Evolutionary conservation across 2,888 invertebrate genomes (phyloP).

Genomic region (Taenaris catops): DNA sequence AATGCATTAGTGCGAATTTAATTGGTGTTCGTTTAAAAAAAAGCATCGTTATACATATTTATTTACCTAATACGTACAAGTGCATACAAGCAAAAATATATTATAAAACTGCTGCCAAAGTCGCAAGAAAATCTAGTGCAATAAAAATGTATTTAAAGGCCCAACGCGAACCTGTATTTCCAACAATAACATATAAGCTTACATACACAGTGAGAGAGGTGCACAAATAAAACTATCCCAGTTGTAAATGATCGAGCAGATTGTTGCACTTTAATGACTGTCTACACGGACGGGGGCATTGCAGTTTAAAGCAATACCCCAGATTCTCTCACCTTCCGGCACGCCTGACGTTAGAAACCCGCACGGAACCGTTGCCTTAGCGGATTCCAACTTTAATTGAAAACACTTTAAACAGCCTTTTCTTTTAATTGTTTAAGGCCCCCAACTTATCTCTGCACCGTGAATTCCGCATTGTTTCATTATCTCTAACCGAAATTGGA

Average conservation of each 20-base stretch:
- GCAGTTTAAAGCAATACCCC: conserved; percentile 46
- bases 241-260: conserved; percentile 41
- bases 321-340: conserved; percentile 51
- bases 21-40: no score
- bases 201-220: no score
- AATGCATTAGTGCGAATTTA: no score
- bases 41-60: no score
- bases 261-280: conserved; percentile 62
- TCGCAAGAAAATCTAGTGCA: no score
- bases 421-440: conserved; percentile 55
- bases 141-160: no score
- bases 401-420: conserved; percentile 62
- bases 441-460: conserved; percentile 25
- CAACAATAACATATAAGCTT: no score
- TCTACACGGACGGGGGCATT: conserved; percentile 32
- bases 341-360: conserved; percentile 44
- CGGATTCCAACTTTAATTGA: conserved; percentile 71
- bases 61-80: no score
- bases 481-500: conserved; percentile 25
- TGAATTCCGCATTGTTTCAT: conserved; percentile 27
- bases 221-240: conserved; percentile 18
- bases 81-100: no score
- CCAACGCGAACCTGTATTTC: no score
- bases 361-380: conserved; percentile 43
- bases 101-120: no score